Conservation (phyloP, 2,113 vertebrate genomes). For the Hydrochoerus hydrochaeris region DNA sequence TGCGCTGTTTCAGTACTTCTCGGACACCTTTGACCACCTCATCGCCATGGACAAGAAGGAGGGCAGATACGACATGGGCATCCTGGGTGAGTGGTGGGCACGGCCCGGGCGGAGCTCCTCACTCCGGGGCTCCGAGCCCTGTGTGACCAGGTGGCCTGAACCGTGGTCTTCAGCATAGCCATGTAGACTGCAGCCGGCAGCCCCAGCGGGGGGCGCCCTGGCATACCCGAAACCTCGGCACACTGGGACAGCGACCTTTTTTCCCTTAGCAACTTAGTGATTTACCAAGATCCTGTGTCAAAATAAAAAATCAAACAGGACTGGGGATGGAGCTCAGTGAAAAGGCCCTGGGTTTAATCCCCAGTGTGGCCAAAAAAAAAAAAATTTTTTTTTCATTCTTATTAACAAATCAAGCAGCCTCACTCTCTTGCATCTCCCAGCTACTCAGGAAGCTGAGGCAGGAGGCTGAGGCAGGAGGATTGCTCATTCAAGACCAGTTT, state of each 20-base stretch:
- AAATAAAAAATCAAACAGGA: neutral
- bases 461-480: no score
- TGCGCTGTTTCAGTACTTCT: constrained; percentile 98
- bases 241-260: neutral
- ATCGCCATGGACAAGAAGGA: constrained; percentile 98
- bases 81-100: constrained; percentile 89
- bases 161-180: no score
- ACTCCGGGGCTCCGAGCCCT: no score
- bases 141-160: no score
- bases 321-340: neutral
- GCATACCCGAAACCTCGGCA: neutral
- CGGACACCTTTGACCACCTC: constrained; percentile 97
- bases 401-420: neutral
- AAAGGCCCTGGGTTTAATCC: neutral
- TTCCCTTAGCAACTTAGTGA: neutral
- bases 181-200: no score
- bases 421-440: neutral
- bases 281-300: neutral
- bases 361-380: no score
- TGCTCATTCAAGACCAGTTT: no score
- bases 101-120: no score
- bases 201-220: neutral
- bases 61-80: constrained; percentile 99
- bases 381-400: neutral
- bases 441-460: no score